These are phyloP conservation scores for Okapia johnstoni DNA, from an alignment of 2,113 vertebrate species.

Conservation along the genomic window DNA sequence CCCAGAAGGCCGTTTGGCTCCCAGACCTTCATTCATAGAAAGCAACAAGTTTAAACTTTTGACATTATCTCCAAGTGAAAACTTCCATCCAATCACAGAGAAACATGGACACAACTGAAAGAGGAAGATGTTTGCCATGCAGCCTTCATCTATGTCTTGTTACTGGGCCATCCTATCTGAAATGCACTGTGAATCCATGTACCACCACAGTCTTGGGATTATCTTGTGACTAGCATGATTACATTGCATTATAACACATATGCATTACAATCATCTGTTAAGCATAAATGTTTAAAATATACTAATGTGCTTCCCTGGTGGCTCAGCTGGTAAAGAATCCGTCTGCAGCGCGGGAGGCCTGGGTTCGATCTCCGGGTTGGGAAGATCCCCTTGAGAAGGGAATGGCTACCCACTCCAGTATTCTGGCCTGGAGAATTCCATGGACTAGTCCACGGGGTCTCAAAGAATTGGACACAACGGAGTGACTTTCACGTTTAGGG, in stretches of 20 bases:
- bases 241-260: background rate
- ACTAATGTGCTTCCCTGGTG: background rate
- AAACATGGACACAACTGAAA: background rate
- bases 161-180: background rate
- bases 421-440: background rate
- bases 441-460: background rate
- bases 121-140: background rate
- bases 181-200: background rate
- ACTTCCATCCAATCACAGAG: background rate
- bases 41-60: background rate
- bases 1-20: background rate
- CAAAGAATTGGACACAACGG: background rate
- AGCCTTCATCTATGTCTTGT: background rate
- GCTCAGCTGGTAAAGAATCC: background rate
- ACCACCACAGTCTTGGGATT: background rate
- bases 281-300: background rate
- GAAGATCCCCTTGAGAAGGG: background rate
- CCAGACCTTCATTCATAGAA: background rate
- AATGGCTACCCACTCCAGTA: background rate
- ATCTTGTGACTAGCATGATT: background rate
- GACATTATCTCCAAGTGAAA: background rate
- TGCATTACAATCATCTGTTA: background rate
- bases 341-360: accelerated
- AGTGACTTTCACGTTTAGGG: background rate
- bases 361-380: background rate